phyloP scores from a whole-genome alignment of 2,888 invertebrate genomes.

The Campaea margaritaria region DNA sequence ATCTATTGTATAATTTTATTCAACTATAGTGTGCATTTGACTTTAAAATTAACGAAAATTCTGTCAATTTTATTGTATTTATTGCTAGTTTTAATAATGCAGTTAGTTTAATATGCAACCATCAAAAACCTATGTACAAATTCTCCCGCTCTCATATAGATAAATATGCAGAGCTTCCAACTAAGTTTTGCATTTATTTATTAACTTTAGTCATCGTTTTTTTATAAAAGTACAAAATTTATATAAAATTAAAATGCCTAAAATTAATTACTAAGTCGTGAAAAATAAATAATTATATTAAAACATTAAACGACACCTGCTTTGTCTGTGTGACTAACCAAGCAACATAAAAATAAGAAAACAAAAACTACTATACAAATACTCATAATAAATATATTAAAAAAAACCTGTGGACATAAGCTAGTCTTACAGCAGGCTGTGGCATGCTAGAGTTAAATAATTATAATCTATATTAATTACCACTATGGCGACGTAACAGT shows the following conservation, averaged over 20 bases:
- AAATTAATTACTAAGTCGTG: background rate
- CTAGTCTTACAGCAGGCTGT: conserved; percentile 40
- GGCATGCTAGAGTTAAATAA: conserved; percentile 31
- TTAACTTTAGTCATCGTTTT: background rate
- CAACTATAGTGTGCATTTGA: background rate
- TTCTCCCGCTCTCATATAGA: background rate
- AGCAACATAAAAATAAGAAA: background rate
- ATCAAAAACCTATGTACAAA: conserved; percentile 3
- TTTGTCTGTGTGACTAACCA: background rate
- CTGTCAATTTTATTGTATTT: conserved; percentile 29
- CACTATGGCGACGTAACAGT: no score
- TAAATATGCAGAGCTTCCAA: background rate
- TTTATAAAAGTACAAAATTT: conserved; percentile 11
- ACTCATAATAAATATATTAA: no score
- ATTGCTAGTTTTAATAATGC: conserved; percentile 13
- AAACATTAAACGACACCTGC: background rate
- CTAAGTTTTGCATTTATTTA: background rate
- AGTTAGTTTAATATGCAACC: conserved; percentile 12
- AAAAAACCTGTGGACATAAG: conserved; percentile 13
- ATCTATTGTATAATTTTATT: conserved; percentile 2
- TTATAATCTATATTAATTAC: no score
- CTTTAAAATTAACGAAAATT: conserved; percentile 14
- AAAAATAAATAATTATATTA: conserved; percentile 1
- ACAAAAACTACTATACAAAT: background rate
- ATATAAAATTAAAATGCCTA: background rate